Evolutionary conservation across 2,888 invertebrate genomes (phyloP), one percentile per base, ranked within the genome.

Genomic region (Sepioteuthis lessoniana): DNA sequence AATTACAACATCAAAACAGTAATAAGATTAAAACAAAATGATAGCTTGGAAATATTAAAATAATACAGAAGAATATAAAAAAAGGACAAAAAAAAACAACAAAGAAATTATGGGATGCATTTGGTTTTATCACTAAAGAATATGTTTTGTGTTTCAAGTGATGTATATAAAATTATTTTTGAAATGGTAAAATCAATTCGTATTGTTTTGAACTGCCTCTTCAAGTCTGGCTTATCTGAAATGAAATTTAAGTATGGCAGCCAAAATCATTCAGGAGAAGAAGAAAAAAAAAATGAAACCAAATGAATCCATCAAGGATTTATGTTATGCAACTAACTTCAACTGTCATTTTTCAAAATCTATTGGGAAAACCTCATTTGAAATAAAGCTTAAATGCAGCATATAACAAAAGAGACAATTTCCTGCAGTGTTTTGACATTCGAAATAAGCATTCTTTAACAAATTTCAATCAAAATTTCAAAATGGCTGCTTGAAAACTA

Each of bases 81-180:
- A 55, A 55, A 28, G 28, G 21, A 55, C 3, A 35, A 60, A 60
- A 60, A 60, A 28, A 31, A 8, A 60, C 31, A 76, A 21, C 0
- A n/a, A n/a, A n/a, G 3, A 16, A 76, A 76, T 76, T 76, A 16
- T 76, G 76, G 76, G 76, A 76, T 76, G 76, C n/a, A 76, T 76
- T 76, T 60, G 60, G 60, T 60, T 35, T 76, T 76, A 76, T 76
- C 76, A 35, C 76, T n/a, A 76, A 76, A 35, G 76, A 76, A 76
- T 76, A 76, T 76, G 76, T 76, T 76, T 76, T 76, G n/a, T 76
- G n/a, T 76, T n/a, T 76, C n/a, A 16, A n/a, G 76, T n/a, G n/a
- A 76, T 76, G 76, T 76, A 76, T 76, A 76, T 76, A 76, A 76
- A 76, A 76, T 76, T 76, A 76, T 76, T 76, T 76, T 76, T 76